Evolutionary conservation across 2,888 invertebrate genomes (phyloP).

Genomic region (Microplitis manilae): DNA sequence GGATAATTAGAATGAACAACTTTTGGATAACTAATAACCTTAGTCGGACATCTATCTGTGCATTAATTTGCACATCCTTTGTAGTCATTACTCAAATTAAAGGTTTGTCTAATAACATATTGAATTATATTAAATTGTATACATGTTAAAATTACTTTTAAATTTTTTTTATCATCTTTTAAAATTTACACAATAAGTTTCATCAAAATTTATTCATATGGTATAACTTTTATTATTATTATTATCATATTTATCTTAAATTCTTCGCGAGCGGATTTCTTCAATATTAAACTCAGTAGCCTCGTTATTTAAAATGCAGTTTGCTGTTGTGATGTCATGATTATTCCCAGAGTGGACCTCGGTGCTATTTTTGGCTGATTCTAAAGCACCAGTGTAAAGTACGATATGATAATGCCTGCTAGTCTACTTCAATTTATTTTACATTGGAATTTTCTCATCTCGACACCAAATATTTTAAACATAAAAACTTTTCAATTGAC

Average conservation of each 20-base stretch:
- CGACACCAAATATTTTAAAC: background rate
- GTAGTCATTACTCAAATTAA: slow-evolving; percentile 48
- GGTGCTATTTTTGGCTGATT: slow-evolving; percentile 33
- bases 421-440: background rate
- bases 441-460: slow-evolving; percentile 9
- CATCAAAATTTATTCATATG: background rate
- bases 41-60: slow-evolving; percentile 6
- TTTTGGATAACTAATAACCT: background rate
- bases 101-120: slow-evolving; percentile 39
- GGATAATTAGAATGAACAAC: slow-evolving; percentile 20
- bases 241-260: no score
- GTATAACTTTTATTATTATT: no score
- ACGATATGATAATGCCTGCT: background rate
- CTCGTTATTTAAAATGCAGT: slow-evolving; percentile 31
- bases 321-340: slow-evolving; percentile 29
- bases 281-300: slow-evolving; percentile 7
- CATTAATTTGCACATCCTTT: slow-evolving; percentile 9
- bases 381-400: slow-evolving; percentile 12
- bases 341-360: slow-evolving; percentile 39
- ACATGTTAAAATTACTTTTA: background rate
- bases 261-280: background rate
- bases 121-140: no score
- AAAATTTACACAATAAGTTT: no score
- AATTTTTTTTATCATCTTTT: background rate
- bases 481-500: no score